Evolutionary conservation across 2,797 vertebrate species (phyloP), one percentile per base, ranked within the genome.

Genomic region (Nasua narica): DNA sequence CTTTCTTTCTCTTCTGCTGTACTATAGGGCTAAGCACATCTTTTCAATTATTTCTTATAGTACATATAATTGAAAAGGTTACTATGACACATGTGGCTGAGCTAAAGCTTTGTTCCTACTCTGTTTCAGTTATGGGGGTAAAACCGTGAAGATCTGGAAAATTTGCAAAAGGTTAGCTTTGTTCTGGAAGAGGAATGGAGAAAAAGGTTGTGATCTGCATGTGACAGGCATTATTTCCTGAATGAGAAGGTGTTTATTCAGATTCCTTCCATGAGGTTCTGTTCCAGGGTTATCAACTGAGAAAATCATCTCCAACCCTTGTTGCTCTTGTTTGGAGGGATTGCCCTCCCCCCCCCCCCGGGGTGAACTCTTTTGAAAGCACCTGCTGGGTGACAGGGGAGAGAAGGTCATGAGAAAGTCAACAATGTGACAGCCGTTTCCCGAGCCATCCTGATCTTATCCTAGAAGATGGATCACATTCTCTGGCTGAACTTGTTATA

Each of bases 361-460:
- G 67, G 85, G 50, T 43, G 23, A 35, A 86, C 72, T 95, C 89
- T 79, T 95, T 76, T 89, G 69, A 97, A 89, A 95, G 90, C 94
- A 97, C 98, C 97, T 97, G 98, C 96, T 89, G 52, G 74, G 60
- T 78, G 92, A 83, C 94, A 90, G 67, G 13, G 54, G 74, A 95
- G 85, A 27, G 89, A 93, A 98, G 97, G 95, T 95, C 97, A 84
- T 97, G 97, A 97, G 97, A 97, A 97, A 98, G 96, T 96, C 97
- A 97, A 97, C 95, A 97, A 54, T 32, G 67, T 86, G 87, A 87
- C 65, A 86, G 88, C 46, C 67, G 18, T 79, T 98, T 98, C 97
- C 97, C 76, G 74, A 97, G 92, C 72, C 62, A 89, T 97, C 76
- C 69, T 85, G 97, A 96, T 95, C 90, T 95, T 97, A 97, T 96